Evolutionary conservation across 2,797 vertebrate species (phyloP).

Genomic region (Coreius guichenoti): DNA sequence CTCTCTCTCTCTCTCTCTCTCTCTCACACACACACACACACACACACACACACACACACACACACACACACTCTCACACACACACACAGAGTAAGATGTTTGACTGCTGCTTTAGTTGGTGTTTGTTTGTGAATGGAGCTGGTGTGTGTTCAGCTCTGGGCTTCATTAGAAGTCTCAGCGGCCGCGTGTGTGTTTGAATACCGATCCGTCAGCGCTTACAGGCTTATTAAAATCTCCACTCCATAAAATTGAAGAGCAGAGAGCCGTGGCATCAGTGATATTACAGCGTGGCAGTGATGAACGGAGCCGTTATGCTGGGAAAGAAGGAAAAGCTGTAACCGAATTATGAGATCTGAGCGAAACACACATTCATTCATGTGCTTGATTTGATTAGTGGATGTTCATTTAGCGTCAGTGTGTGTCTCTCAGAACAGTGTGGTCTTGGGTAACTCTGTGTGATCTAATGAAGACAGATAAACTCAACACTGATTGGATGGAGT

Average conservation of each 20-base stretch:
- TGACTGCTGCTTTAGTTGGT: neutral
- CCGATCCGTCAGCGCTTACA: conserved; percentile 68
- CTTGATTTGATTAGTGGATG: neutral
- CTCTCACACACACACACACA: too few species aligned
- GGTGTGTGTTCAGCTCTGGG: neutral
- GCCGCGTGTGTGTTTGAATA: conserved; percentile 69
- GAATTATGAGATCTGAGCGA: neutral
- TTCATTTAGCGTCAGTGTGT: neutral
- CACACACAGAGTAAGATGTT: neutral
- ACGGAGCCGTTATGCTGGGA: conserved; percentile 44
- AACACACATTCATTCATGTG: neutral
- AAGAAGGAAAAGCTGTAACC: conserved; percentile 15
- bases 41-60: too few species aligned
- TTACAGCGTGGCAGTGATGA: conserved; percentile 37
- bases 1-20: too few species aligned
- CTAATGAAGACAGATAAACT: conserved; percentile 72
- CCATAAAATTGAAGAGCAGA: conserved; percentile 59
- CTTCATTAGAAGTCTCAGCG: conserved; percentile 61
- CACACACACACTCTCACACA: neutral
- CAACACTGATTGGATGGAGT: conserved; percentile 62
- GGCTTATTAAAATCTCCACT: conserved; percentile 69
- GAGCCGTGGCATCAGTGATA: conserved; percentile 55
- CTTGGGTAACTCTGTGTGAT: conserved; percentile 49
- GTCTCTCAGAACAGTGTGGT: neutral
- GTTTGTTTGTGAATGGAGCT: neutral